Evolutionary conservation across 2,888 invertebrate genomes (phyloP).

Genomic region (Dastarcus helophoroides): DNA sequence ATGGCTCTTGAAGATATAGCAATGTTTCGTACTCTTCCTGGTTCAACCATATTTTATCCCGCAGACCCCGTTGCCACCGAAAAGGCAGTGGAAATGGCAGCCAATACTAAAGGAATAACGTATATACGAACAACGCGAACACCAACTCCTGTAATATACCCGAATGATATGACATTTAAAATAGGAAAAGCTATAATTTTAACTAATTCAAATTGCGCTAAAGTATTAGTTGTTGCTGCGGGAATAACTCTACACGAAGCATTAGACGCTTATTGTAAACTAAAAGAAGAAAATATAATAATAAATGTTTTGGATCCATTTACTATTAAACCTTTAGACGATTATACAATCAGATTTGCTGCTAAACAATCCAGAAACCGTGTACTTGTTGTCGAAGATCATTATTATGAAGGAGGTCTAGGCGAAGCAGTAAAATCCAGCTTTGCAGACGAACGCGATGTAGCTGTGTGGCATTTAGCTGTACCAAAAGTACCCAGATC

Average conservation of each 20-base stretch:
- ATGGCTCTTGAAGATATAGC: constrained; percentile 95
- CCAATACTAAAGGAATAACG: constrained; percentile 81
- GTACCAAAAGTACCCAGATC: constrained; percentile 76
- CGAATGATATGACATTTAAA: constrained; percentile 61
- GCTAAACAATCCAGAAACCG: constrained; percentile 62
- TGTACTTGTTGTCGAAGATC: constrained; percentile 87
- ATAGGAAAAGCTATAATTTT: constrained; percentile 65
- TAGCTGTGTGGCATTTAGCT: constrained; percentile 59
- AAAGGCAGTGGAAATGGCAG: constrained; percentile 82
- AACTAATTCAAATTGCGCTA: constrained; percentile 56
- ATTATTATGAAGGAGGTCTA: constrained; percentile 84
- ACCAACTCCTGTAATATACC: constrained; percentile 69
- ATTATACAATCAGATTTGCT: constrained; percentile 52
- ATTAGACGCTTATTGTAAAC: constrained; percentile 60
- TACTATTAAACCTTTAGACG: constrained; percentile 86
- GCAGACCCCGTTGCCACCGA: constrained; percentile 86
- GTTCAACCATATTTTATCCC: constrained; percentile 59
- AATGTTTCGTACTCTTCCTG: constrained; percentile 80
- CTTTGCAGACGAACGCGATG: constrained; percentile 52
- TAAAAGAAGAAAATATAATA: constrained; percentile 52
- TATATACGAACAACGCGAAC: constrained; percentile 90
- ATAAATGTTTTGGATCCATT: constrained; percentile 85
- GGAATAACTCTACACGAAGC: constrained; percentile 86
- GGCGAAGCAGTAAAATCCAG: constrained; percentile 86
- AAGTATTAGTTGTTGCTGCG: constrained; percentile 72